Evolutionary conservation across 2,113 vertebrate species (phyloP), one percentile per base, ranked within the genome.

Genomic region (Megalops atlanticus): DNA sequence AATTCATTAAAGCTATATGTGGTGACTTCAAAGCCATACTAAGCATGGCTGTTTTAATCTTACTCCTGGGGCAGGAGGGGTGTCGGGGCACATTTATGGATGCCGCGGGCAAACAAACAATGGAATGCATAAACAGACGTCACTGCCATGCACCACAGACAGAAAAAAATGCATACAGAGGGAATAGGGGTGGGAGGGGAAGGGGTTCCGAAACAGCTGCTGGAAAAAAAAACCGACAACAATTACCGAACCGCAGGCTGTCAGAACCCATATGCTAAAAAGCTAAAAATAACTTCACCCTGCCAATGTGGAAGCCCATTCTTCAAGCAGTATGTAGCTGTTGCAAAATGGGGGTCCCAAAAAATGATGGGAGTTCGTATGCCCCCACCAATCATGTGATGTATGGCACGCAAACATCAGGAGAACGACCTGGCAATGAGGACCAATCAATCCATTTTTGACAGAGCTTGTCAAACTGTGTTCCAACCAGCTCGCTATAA

Each of bases 151-250:
- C 31, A 27, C 54, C n/a, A 64, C 54, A 64, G n/a, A 64, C 54
- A 64, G n/a, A 10, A 64, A 64, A 64, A 64, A 27, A 7, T n/a
- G n/a, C n/a, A 64, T 24, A 64, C 15, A 74, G 40, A 24, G 38
- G 72, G 38, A n/a, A n/a, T n/a, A n/a, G n/a, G 38, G 40, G 18
- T 38, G 72, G 71, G 35, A 73, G 18, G 11, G 54, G n/a, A 64
- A 64, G 24, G n/a, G n/a, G n/a, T n/a, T n/a, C n/a, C n/a, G n/a
- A 27, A 41, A 43, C 38, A 12, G n/a, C 38, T 24, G 40, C 72
- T n/a, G 72, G 86, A 79, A 84, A 82, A 87, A 88, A 89, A 85
- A 86, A 85, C 79, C 86, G 85, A 82, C 82, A 85, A 88, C 68
- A 70, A 74, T 80, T 54, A 83, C 82, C 80, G 84, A 89, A 84